These are phyloP conservation scores for Saccopteryx bilineata DNA, from an alignment of 2,113 vertebrate genomes.

Conservation along the genomic window DNA sequence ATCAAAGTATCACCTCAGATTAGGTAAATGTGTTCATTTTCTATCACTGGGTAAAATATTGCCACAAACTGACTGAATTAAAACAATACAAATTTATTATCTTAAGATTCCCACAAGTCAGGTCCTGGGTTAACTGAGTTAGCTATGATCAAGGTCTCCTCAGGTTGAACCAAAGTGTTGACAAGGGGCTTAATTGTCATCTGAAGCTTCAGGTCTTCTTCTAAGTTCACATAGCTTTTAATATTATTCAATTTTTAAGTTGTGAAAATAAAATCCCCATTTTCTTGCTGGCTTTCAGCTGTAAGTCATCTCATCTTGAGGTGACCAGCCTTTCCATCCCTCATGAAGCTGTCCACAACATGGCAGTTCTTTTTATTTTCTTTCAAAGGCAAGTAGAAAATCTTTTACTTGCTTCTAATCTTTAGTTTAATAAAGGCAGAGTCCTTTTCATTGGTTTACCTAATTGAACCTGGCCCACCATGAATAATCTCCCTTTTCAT, in stretches of 20 bases:
- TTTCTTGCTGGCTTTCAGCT: background rate
- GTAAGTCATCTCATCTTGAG: background rate
- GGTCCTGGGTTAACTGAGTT: background rate
- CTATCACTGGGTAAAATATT: background rate
- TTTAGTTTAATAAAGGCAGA: background rate
- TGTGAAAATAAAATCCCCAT: background rate
- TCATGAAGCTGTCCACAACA: background rate
- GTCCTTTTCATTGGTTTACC: background rate
- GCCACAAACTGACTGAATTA: background rate
- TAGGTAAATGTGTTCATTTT: slow-evolving; percentile 46
- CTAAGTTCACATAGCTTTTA: background rate
- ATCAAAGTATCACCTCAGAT: slow-evolving; percentile 42
- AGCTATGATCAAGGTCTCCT: background rate
- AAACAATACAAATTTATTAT: background rate
- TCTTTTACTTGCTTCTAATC: background rate
- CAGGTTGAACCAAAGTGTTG: background rate
- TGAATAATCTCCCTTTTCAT: background rate
- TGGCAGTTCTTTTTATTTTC: background rate
- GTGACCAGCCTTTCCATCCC: background rate
- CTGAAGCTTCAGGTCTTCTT: background rate
- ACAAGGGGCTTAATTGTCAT: background rate
- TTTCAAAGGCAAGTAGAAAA: background rate
- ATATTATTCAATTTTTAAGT: background rate
- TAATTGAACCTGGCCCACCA: background rate
- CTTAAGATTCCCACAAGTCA: background rate